phyloP scores from a whole-genome alignment of 2,888 invertebrate species.

The Apodemia zela region DNA sequence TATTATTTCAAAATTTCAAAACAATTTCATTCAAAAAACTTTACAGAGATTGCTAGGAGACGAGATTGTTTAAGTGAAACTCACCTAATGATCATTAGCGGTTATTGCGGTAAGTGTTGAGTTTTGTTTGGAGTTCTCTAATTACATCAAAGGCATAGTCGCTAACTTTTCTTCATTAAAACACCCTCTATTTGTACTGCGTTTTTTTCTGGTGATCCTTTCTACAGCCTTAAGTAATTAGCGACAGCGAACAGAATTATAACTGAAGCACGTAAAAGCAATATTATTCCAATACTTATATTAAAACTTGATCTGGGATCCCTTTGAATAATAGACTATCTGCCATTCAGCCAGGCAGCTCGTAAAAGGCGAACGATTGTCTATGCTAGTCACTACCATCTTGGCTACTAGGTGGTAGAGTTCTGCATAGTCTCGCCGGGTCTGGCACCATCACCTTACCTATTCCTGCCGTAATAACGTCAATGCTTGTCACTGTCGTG shows the following conservation, averaged over 20 bases:
- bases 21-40: not conserved
- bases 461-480: too few relatives aligned
- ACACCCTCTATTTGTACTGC: slow-evolving; percentile 41
- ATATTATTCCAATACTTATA: not conserved
- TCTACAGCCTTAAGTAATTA: slow-evolving; percentile 27
- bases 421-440: too few relatives aligned
- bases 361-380: too few relatives aligned
- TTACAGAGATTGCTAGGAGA: not conserved
- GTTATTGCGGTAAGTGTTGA: slow-evolving; percentile 32
- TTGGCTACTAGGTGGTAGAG: too few relatives aligned
- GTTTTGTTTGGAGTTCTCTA: slow-evolving; percentile 34
- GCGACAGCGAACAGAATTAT: slow-evolving; percentile 12
- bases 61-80: slow-evolving; percentile 13
- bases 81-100: slow-evolving; percentile 27
- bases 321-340: too few relatives aligned
- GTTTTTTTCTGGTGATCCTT: slow-evolving; percentile 39
- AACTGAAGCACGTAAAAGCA: not conserved
- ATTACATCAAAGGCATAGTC: slow-evolving; percentile 39
- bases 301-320: too few relatives aligned
- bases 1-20: not conserved
- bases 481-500: too few relatives aligned
- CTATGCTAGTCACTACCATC: too few relatives aligned
- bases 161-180: slow-evolving; percentile 44
- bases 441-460: too few relatives aligned
- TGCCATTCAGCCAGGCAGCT: too few relatives aligned